Percentiles rank a stretch among this genome's conserved stretches.
phyloP scores from a whole-genome alignment of 2,113 vertebrate genomes.

The Poeciliopsis prolifica region DNA sequence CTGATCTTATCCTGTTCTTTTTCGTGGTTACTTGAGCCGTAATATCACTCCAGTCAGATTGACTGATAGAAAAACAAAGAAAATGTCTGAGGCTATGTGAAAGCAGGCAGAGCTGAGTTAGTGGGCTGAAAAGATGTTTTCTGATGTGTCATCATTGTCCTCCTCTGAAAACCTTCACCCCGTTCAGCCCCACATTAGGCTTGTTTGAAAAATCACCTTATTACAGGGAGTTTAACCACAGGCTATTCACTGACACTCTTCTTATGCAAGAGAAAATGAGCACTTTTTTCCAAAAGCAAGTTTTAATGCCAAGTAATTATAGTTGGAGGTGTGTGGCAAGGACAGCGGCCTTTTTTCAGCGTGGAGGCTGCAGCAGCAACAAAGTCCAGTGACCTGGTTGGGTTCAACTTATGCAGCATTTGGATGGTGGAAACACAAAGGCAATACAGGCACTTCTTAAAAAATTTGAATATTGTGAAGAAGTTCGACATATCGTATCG shows the following conservation, averaged over 20 bases:
- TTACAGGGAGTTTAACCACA: slow-evolving; percentile 25
- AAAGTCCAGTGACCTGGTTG: slow-evolving; percentile 11
- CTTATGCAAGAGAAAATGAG: slow-evolving; percentile 39
- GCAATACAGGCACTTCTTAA: not conserved
- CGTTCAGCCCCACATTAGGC: slow-evolving; percentile 44
- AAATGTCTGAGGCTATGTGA: slow-evolving; percentile 18
- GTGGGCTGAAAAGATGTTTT: slow-evolving; percentile 21
- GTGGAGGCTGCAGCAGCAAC: slow-evolving; percentile 23
- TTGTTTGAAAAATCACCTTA: slow-evolving; percentile 54
- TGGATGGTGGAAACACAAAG: not conserved
- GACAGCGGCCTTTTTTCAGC: slow-evolving; percentile 14
- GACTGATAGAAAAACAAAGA: not conserved
- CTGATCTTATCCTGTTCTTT: slow-evolving; percentile 21
- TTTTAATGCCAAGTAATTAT: slow-evolving; percentile 46
- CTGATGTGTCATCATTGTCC: slow-evolving; percentile 51
- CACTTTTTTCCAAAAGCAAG: slow-evolving; percentile 21
- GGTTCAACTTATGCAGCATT: slow-evolving; percentile 6
- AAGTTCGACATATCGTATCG: too few relatives aligned
- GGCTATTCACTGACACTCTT: slow-evolving; percentile 18
- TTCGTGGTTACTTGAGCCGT: slow-evolving; percentile 28
- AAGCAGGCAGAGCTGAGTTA: slow-evolving; percentile 41
- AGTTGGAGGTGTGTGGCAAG: slow-evolving; percentile 48
- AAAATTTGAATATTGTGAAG: too few relatives aligned
- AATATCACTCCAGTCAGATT: slow-evolving; percentile 12
- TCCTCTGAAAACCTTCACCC: slow-evolving; percentile 56